Percentiles rank a stretch among this genome's conserved stretches.
These are phyloP conservation scores for Scaptomyza caliginosa DNA, from an alignment of 2,888 invertebrate genomes.

Conservation along the genomic window DNA sequence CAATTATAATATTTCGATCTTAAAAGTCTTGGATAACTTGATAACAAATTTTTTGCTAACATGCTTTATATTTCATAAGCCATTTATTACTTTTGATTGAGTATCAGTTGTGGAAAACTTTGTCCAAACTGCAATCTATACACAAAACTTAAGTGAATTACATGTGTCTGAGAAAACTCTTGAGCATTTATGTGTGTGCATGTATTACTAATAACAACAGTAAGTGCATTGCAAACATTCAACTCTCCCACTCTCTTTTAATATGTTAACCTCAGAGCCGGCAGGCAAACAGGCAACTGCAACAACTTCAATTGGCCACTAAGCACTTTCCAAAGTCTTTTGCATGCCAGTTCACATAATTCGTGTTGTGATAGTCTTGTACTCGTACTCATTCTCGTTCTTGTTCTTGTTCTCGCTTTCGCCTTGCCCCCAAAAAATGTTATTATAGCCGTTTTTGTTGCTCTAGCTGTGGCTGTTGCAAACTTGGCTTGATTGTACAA, in stretches of 20 bases:
- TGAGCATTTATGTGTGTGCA: not conserved
- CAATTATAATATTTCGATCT: not conserved
- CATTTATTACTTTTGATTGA: constrained; percentile 18
- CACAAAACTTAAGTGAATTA: constrained; percentile 6
- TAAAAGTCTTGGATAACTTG: not conserved
- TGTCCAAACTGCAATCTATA: constrained; percentile 1
- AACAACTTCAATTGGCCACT: constrained; percentile 77
- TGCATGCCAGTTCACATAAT: constrained; percentile 73
- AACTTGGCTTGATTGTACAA: constrained; percentile 24
- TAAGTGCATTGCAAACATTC: constrained; percentile 1
- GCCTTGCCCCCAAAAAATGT: constrained; percentile 25
- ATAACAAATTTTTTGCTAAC: not conserved
- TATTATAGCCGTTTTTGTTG: constrained; percentile 23
- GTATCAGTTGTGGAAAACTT: not conserved
- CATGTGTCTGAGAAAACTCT: not conserved
- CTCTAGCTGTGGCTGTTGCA: constrained; percentile 18
- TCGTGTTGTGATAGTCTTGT: constrained; percentile 66
- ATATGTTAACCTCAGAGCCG: constrained; percentile 39
- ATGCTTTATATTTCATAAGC: not conserved
- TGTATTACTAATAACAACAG: not conserved
- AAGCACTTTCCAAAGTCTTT: constrained; percentile 78
- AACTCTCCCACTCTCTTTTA: not conserved
- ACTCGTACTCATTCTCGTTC: constrained; percentile 21
- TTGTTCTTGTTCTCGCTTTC: constrained; percentile 41
- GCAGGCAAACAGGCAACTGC: constrained; percentile 28